These are phyloP conservation scores for Brienomyrus brachyistius DNA, from an alignment of 2,113 vertebrate species.

Conservation along the genomic window DNA sequence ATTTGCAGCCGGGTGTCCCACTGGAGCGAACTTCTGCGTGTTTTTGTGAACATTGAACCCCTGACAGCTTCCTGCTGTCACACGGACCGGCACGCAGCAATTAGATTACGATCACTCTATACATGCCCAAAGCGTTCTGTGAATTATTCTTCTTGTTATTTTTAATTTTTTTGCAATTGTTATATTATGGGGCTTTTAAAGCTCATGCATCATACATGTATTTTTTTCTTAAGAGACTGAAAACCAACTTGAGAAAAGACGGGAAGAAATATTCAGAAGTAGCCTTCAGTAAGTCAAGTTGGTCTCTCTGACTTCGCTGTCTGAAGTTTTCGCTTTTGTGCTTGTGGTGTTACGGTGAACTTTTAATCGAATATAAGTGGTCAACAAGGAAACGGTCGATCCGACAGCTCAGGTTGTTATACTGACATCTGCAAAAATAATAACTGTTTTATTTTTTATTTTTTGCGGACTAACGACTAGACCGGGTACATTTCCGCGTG, in stretches of 20 bases:
- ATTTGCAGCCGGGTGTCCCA: not conserved
- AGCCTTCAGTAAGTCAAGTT: conserved; percentile 36
- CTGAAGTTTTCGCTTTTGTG: conserved; percentile 50
- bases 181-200: not conserved
- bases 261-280: not conserved
- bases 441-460: not conserved
- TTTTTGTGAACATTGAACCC: conserved; percentile 27
- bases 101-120: not conserved
- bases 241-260: not conserved
- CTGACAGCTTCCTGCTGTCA: not conserved
- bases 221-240: not conserved
- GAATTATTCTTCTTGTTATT: not conserved
- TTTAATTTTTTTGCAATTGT: not conserved
- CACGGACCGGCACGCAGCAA: not conserved
- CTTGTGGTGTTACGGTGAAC: conserved; percentile 49
- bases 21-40: not conserved
- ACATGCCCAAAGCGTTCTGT: not conserved
- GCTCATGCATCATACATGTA: not conserved
- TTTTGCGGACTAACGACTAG: not conserved
- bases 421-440: not conserved
- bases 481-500: not conserved
- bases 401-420: conserved; percentile 32
- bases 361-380: conserved; percentile 59
- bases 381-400: conserved; percentile 60
- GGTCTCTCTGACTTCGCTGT: conserved; percentile 50